A percentile compares a stretch with the other conserved stretches of the same genome.
Conservation (phyloP, 1,140 invertebrate genomes). For the Hypothenemus hampei region DNA sequence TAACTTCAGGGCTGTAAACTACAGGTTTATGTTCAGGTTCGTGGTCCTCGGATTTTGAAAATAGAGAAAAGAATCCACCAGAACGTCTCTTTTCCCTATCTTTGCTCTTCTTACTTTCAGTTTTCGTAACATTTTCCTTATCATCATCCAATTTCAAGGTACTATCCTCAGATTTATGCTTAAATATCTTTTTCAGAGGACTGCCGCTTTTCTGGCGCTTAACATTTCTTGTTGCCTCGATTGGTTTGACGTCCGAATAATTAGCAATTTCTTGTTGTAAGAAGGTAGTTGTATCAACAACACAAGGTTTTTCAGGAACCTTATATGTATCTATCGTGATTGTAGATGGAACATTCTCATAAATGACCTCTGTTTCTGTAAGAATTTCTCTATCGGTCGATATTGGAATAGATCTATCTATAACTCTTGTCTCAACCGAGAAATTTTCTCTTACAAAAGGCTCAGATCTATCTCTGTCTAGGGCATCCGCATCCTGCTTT, state of each 20-base stretch:
- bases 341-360: constrained; percentile 16
- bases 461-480: constrained; percentile 15
- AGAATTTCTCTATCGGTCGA: constrained; percentile 5
- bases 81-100: constrained; percentile 22
- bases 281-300: constrained; percentile 10
- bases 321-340: constrained; percentile 12
- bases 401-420: constrained; percentile 14
- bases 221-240: constrained; percentile 9
- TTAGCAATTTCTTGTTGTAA: constrained; percentile 21
- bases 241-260: constrained; percentile 19
- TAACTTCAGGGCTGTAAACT: constrained; percentile 19
- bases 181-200: constrained; percentile 20
- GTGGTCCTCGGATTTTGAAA: constrained; percentile 14
- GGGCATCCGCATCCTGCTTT: constrained; percentile 13
- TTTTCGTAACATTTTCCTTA: constrained; percentile 8
- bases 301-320: background rate
- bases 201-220: constrained; percentile 26
- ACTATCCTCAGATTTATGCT: constrained; percentile 11
- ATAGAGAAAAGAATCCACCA: constrained; percentile 16
- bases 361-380: constrained; percentile 20
- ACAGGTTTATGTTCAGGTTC: constrained; percentile 5
- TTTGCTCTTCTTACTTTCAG: constrained; percentile 5
- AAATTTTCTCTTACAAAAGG: constrained; percentile 23
- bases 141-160: constrained; percentile 9
- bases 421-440: constrained; percentile 13